Evolutionary conservation across 2,888 invertebrate species (phyloP), one percentile per base, ranked within the genome.

Genomic region (Ochlodes sylvanus): DNA sequence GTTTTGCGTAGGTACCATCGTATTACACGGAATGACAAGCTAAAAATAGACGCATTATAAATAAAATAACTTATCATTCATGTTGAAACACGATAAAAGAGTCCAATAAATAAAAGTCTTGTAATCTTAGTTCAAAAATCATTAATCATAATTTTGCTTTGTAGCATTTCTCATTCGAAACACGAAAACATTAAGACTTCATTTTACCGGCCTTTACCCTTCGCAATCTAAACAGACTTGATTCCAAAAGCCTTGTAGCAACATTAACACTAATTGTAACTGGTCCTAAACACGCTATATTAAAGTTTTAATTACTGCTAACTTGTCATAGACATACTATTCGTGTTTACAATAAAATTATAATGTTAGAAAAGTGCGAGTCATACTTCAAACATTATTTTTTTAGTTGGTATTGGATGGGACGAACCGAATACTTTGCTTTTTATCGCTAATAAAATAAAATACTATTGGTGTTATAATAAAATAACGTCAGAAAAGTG

Each of bases 261-360:
- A 58, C 38, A 41, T 66, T 41, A 58, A 52, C 38, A 58, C 58
- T 52, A 52, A 66, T 65, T 52, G 7, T 58, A 52, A 66, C 58
- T 50, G 27, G 58, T 32, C 27, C 9, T 66, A 52, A 41, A 42
- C 65, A 66, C 65, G 65, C 65, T 38, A 66, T 50, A 52, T 50
- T 58, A 27, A 47, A 65, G 19, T 41, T 58, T 58, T 27, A 58
- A 65, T 47, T 38, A 41, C 17, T 38, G 1, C 15, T 50, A 27
- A 58, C 32, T 52, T 14, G 21, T 21, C 17, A 12, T 15, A 47
- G 7, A 44, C 0, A 10, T 10, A 38, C 12, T 12, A 38, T 12
- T 38, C 12, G 38, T 38, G 38, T 38, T 12, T 12, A 38, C 10
- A 38, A 34, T 9, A 34, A 27, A 27, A 27, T 4, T 27, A 27